Evolutionary conservation across 2,113 vertebrate genomes (phyloP), one percentile per base, ranked within the genome.

Genomic region (Herpetotheres cachinnans): DNA sequence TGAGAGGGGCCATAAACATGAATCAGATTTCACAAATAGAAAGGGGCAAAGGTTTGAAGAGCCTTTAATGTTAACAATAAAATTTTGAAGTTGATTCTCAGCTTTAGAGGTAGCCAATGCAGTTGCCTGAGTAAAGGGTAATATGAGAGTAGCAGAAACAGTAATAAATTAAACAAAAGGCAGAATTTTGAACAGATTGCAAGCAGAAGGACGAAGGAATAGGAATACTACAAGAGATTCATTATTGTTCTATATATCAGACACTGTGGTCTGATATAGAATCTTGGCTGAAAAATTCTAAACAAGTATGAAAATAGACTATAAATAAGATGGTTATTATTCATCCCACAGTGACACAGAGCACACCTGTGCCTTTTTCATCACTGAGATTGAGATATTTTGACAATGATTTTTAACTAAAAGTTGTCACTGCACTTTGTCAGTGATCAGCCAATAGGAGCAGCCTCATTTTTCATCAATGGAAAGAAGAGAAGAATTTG

Each of bases 1-100:
- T 84, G 30, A 95, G 55, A 86, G 69, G 7, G 56, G 69, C 56
- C 61, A 91, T 96, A 97, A 97, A 97, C 86, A 84, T 65, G 92
- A 96, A 76, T 86, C 90, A 96, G 88, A 58, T 97, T 97, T 97
- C 89, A 92, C 86, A 93, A 95, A 97, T 87, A 96, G 86, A 95
- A 96, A 95, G 80, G 92, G 90, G 83, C 38, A 96, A 94, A 82
- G 89, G 83, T 95, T 92, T 97, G 96, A 94, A 91, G 56, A 87
- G 91, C 61, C 86, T 96, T 97, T 97, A 96, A 95, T 95, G 83
- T 93, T 92, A 95, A 95, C 86, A 96, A 95, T 96, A 97, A 97
- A 95, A 95, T 95, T 95, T 92, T 92, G 86, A 95, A 85, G 91
- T 85, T 94, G 69, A 87, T 97, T 95, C 90, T 95, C 66, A 89